Base-by-base conservation (phyloP, 2,113 vertebrate species). In the Sceloporus tristichus region DNA sequence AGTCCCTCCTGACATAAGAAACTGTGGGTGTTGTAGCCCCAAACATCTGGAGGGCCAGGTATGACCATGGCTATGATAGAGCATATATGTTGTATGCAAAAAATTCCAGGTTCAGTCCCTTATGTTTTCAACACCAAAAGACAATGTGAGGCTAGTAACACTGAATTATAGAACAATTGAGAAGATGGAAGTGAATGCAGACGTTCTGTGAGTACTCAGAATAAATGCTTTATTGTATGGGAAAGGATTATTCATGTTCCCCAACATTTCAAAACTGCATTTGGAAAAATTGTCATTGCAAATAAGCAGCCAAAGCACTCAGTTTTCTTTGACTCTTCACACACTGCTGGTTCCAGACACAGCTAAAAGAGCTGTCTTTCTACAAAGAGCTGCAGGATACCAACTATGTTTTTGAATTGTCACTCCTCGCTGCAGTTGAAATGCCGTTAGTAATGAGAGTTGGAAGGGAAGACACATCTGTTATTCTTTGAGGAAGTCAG, bases 401-500 rank as follows among this genome's bases (percentile, higher is more conserved):
- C 27, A 70, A 74, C n/a, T 85, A 56, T 88, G 86, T 73, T 86
- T 96, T 94, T 95, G 85, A 82, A 91, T 82, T 53, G 11, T 25
- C 56, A 34, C 23, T 92, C 82, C 23, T 93, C 88, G 79, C 82
- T 91, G 88, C 81, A 90, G 89, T 56, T 82, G 86, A 91, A 95
- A 95, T 96, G 94, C 93, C 94, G 91, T 94, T 93, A 95, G 40
- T 34, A 71, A 94, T 16, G 91, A 94, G 85, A 90, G 82, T 91
- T 92, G 84, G 91, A 96, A 95, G 92, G 91, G 87, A 79, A n/a
- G 19, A 21, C 92, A 93, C 96, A 96, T 96, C 95, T 97, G 96
- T 84, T 96, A 96, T 94, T 95, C 93, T 92, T 97, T 95, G 96
- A 90, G 94, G 92, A 95, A 94, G 86, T 92, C 93, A 95, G 95